Percentiles rank a stretch among this genome's conserved stretches.
Evolutionary conservation across 2,113 vertebrate genomes (phyloP).

Genomic region (Crypturellus undulatus): DNA sequence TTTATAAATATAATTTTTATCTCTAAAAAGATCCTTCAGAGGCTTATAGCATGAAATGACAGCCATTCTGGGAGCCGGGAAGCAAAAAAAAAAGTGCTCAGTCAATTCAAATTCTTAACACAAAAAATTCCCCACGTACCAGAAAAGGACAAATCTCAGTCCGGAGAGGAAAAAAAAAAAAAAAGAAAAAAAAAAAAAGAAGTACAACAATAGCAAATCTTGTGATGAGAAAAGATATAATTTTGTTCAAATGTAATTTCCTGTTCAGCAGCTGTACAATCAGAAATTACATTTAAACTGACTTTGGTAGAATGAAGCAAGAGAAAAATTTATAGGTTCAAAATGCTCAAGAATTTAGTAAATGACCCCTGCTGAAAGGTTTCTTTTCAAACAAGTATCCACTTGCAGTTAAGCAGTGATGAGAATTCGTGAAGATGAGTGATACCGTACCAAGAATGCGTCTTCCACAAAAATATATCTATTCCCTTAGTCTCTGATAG

Average conservation of each 20-base stretch:
- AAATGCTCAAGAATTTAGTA: constrained; percentile 1
- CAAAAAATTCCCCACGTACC: not conserved
- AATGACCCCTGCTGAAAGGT: not conserved
- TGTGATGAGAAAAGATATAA: not conserved
- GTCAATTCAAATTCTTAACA: not conserved
- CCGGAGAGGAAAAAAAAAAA: not conserved
- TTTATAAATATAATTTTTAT: not conserved
- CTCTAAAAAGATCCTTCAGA: not conserved
- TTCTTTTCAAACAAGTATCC: not conserved
- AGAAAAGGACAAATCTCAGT: not conserved
- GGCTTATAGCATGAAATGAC: not conserved
- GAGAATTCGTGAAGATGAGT: not conserved
- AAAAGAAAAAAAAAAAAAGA: not conserved
- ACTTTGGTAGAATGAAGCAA: not conserved
- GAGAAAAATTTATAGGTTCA: constrained; percentile 7
- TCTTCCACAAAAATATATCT: not conserved
- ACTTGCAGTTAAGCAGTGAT: fast-evolving
- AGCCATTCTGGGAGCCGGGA: not conserved
- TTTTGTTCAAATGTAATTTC: not conserved
- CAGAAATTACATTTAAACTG: constrained; percentile 32
- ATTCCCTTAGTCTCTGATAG: not conserved
- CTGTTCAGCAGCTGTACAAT: not conserved
- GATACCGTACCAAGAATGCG: not conserved
- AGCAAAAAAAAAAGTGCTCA: not conserved
- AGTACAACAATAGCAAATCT: not conserved